A percentile compares a stretch with the other conserved stretches of the same genome.
Conservation (phyloP, 2,888 invertebrate genomes). For the Pristionchus arcanus region DNA sequence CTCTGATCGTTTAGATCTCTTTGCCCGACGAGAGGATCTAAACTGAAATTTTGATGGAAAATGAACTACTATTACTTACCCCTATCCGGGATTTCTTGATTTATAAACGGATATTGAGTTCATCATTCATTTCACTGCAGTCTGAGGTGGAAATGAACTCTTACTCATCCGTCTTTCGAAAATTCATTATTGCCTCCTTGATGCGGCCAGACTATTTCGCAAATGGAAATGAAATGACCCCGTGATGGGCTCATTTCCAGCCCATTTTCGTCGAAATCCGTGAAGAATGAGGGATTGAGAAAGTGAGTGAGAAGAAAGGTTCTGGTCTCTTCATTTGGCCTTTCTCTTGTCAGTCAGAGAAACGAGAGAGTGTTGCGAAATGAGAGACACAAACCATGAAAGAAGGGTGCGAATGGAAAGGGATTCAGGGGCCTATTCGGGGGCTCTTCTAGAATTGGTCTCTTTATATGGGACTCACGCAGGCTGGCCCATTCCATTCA, state of each 20-base stretch:
- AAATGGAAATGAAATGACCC: background rate
- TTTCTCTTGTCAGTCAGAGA: background rate
- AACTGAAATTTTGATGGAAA: no score
- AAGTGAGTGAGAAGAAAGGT: no score
- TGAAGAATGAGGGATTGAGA: no score
- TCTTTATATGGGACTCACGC: background rate
- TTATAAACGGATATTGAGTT: no score
- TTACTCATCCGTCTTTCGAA: no score
- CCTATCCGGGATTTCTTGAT: no score
- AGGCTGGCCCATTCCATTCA: slow-evolving; percentile 35
- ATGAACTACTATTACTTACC: no score
- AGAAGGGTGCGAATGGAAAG: background rate
- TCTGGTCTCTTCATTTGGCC: background rate
- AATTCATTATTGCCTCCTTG: background rate
- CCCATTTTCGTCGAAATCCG: background rate
- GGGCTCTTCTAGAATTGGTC: background rate
- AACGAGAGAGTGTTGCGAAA: background rate
- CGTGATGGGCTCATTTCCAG: background rate
- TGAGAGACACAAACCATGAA: background rate
- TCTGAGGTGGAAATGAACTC: background rate
- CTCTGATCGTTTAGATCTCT: background rate
- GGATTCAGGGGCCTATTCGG: slow-evolving; percentile 19
- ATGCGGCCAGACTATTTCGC: background rate
- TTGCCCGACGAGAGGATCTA: no score
- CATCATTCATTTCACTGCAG: no score